phyloP scores from a whole-genome alignment of 2,113 vertebrate species.

The Periophthalmodon schlosseri region DNA sequence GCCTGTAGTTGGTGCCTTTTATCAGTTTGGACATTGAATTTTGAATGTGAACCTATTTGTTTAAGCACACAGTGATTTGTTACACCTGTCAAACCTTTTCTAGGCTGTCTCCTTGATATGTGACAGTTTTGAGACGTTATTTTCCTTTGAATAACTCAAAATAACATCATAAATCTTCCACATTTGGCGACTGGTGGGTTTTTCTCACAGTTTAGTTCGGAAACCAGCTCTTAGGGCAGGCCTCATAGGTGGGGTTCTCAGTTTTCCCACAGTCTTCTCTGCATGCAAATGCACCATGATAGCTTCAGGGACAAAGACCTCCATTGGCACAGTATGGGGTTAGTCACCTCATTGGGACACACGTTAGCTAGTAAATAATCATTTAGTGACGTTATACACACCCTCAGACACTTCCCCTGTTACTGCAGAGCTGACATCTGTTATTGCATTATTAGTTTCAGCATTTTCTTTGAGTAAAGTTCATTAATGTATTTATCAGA shows the following conservation, averaged over 20 bases:
- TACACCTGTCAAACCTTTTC: neutral
- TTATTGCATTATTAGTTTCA: neutral
- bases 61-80: slow-evolving; percentile 1
- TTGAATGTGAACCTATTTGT: neutral
- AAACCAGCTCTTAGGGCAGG: neutral
- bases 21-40: neutral
- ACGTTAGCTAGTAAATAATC: neutral
- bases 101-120: neutral
- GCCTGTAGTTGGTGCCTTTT: neutral
- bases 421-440: neutral
- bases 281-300: slow-evolving; percentile 38
- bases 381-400: slow-evolving; percentile 2
- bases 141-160: slow-evolving; percentile 5
- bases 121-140: neutral
- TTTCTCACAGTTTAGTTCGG: neutral
- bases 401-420: neutral
- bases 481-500: neutral
- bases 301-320: slow-evolving; percentile 26
- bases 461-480: neutral
- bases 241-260: slow-evolving; percentile 18
- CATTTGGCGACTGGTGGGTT: slow-evolving; percentile 7
- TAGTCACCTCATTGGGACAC: slow-evolving; percentile 32
- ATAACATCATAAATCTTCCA: neutral
- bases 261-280: slow-evolving; percentile 44
- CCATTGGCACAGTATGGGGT: slow-evolving; percentile 59